Base-by-base conservation (phyloP, 2,797 vertebrate species). In the Tympanoctomys barrerae region DNA sequence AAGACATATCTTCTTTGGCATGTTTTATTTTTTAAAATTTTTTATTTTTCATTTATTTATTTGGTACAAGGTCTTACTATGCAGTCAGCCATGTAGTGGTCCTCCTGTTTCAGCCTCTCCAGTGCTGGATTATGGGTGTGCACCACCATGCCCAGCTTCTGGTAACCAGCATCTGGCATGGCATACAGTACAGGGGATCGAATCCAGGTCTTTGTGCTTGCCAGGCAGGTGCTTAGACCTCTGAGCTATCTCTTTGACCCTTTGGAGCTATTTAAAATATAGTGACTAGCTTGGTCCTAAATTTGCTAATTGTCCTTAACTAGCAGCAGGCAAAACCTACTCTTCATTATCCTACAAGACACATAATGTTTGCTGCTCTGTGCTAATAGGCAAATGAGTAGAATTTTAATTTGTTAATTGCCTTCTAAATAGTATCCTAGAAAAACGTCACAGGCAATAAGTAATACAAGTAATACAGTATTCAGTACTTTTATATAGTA, bases 381-480 rank as follows among this genome's bases (percentile, higher is more conserved):
- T 82, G 52, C 19, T 66, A 82, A 86, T 49, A 91, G 39, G 18
- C 49, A 86, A 64, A 87, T 54, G 46, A 89, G 31, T 86, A 22
- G 82, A 71, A 86, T 83, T 91, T 95, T 91, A 93, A 42, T 95
- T 9, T 85, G 61, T 73, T 89, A 87, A 61, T 94, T 92, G 90
- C 11, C 24, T 92, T 31, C 68, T 71, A 78, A 89, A 77, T 78
- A 77, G 24, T 92, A 89, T 88, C 54, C 24, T 62, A 64, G 61
- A 85, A 96, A 91, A 94, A 83, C 66, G 13, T 83, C 21, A 61
- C 31, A 83, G 79, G 73, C 62, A 73, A 80, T 75, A 36, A 90
- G 21, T 7, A 46, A 49, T 57, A 57, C 18, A 28, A 31, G 28
- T 28, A 54, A 83, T 22, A 26, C 46, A 89, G n/a, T 70, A 79